Evolutionary conservation across 2,888 invertebrate species (phyloP), one percentile per base, ranked within the genome.

Genomic region (Idaea dimidiata): DNA sequence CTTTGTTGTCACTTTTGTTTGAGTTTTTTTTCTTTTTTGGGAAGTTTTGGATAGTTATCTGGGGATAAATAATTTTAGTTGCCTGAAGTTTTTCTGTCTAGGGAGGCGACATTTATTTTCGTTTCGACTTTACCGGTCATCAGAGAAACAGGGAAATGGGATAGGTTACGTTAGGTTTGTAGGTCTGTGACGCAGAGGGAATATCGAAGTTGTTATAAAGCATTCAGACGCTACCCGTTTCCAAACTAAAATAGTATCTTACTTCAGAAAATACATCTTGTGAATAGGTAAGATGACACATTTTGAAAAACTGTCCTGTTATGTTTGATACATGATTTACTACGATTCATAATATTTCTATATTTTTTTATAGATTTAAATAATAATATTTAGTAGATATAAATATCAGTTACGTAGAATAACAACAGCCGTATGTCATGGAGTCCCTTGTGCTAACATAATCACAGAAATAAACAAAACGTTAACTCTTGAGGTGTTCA

Each of bases 21-120:
- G 33, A 61, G 66, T 63, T 66, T 58, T 69, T n/a, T 69, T 55
- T 18, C 33, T 63, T 66, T 57, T 68, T 62, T 61, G 57, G 58
- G 65, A 64, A 43, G 56, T 54, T 54, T 73, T 70, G 64, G 58
- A 68, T 63, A 61, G 43, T 43, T 43, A 43, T 43, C 43, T 10
- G 43, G 43, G 43, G 43, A 43, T 43, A 43, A 43, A 43, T 43
- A 43, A 43, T 43, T 43, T 43, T 43, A 43, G 43, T 43, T 43
- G 43, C 14, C 43, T 14, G 43, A 43, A 43, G 43, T 43, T 43
- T 43, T 43, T 14, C 43, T 43, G 14, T 43, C 43, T 14, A 43
- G 43, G 43, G 43, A 43, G 43, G 43, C 14, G 14, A 43, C 43
- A 8, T 43, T 43, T 43, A 43, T 43, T 43, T 43, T 43, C 43